These are phyloP conservation scores for Psococerastis gibbosa DNA, from an alignment of 2,888 invertebrate genomes.

Conservation along the genomic window DNA sequence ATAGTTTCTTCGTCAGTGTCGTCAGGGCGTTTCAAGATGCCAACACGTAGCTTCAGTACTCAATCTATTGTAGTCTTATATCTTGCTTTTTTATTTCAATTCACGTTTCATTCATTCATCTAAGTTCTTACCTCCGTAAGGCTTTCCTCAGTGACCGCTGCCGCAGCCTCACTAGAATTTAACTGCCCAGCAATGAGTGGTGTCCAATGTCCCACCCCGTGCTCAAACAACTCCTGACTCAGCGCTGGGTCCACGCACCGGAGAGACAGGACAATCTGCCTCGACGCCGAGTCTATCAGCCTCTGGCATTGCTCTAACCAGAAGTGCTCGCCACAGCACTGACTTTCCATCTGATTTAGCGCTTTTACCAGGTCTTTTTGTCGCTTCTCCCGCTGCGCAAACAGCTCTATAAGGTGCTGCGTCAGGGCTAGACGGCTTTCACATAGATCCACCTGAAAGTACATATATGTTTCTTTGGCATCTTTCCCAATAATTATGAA, in stretches of 20 bases:
- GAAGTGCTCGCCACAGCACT: constrained; percentile 28
- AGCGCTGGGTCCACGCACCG: constrained; percentile 43
- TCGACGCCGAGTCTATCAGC: constrained; percentile 55
- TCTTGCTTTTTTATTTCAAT: background rate
- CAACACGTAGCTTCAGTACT: too few species aligned
- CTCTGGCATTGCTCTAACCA: constrained; percentile 70
- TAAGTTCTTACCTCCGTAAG: constrained; percentile 15
- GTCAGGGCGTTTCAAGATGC: background rate
- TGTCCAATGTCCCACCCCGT: constrained; percentile 55
- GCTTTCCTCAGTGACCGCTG: constrained; percentile 13
- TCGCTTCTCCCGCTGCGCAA: constrained; percentile 46
- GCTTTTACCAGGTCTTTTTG: constrained; percentile 44
- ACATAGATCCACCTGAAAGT: constrained; percentile 42
- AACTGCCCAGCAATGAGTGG: constrained; percentile 48
- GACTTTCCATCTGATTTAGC: constrained; percentile 48
- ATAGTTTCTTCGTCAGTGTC: too few species aligned
- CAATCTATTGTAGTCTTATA: too few species aligned
- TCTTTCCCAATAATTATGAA: too few species aligned
- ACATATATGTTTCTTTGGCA: too few species aligned
- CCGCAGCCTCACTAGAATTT: constrained; percentile 30
- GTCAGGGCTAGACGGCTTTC: constrained; percentile 48
- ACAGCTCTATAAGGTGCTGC: constrained; percentile 42
- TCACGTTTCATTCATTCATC: background rate
- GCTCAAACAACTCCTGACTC: constrained; percentile 46
- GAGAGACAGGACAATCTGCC: constrained; percentile 38